Evolutionary conservation across 2,888 invertebrate species (phyloP).

Genomic region (Micoletzkya japonica): DNA sequence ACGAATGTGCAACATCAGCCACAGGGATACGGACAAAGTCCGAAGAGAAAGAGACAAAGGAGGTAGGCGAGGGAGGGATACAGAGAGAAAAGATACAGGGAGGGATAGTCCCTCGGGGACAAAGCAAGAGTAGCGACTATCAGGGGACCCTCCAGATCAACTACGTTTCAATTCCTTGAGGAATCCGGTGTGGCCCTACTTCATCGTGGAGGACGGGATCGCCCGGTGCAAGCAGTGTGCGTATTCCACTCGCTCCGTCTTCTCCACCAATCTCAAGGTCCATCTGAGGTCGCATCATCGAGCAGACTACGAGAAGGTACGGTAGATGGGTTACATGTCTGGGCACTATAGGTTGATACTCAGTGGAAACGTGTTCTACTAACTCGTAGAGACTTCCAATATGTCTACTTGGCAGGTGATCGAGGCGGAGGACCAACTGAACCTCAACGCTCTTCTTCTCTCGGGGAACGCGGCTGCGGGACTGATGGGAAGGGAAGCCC

Average conservation of each 20-base stretch:
- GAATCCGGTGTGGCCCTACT: conserved; percentile 59
- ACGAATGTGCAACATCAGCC: not conserved
- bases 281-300: conserved; percentile 58
- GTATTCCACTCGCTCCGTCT: conserved; percentile 57
- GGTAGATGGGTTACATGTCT: conserved; percentile 5
- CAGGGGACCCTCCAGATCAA: not conserved
- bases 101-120: not conserved
- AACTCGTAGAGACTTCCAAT: too few relatives aligned
- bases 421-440: conserved; percentile 52
- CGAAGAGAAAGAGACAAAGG: conserved; percentile 54
- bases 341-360: not conserved
- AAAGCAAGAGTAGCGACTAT: not conserved
- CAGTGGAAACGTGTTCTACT: too few relatives aligned
- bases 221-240: conserved; percentile 54
- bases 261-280: conserved; percentile 58
- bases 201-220: conserved; percentile 51
- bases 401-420: conserved; percentile 44
- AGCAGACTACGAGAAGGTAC: conserved; percentile 53
- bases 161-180: conserved; percentile 22
- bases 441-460: conserved; percentile 46
- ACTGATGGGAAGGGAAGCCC: conserved; percentile 8
- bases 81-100: not conserved
- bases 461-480: conserved; percentile 42
- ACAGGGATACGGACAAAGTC: conserved; percentile 32
- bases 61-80: conserved; percentile 19